Evolutionary conservation across 64 coral and sea anemone species (phyloP), one percentile per base, ranked within the genome.

Genomic region (Platygyra sinensis): DNA sequence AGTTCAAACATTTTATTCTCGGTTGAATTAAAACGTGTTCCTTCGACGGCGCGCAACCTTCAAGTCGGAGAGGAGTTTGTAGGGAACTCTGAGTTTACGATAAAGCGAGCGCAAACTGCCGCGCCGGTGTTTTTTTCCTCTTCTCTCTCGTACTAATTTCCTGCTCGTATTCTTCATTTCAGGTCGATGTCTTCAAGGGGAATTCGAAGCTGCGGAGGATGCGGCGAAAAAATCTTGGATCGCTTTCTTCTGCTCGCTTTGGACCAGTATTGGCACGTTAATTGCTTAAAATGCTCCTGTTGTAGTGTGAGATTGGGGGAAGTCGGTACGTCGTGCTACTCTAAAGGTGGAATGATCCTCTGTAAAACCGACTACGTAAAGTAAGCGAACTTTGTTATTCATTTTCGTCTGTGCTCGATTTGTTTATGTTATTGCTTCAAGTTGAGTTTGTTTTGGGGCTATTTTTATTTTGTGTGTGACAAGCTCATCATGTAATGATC

Each of bases 231-330:
- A 75, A 96, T 96, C 50, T 86, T 96, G 32, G 95, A 96, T 86
- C 88, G 91, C 14, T 96, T 94, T 79, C 86, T 96, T 30, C 85
- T 96, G 1, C 74, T 94, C 54, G 95, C 95, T 59, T 84, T 96
- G 95, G 95, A 96, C 32, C 91, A 96, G 60, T 96, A 96, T 60
- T 96, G 95, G 95, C 95, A 96, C 42, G 91, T 96, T 19, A 87
- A 87, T 38, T 96, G 95, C 73, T 67, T 96, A 25, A 96, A 96
- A 62, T 96, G 95, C 54, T 94, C 95, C 24, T 96, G 95, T 79
- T 96, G 95, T 42, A 92, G 91, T 38, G 95, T 92, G 19, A 83
- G 91, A 59, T 75, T 96, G 60, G 95, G 95, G 20, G 95, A 96
- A 84, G 93, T 96, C 16, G 95, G 95, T 14, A 87, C 95, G 8